These are phyloP conservation scores for Glyphotaelius pellucidus DNA, from an alignment of 2,888 invertebrate species.

Conservation along the genomic window DNA sequence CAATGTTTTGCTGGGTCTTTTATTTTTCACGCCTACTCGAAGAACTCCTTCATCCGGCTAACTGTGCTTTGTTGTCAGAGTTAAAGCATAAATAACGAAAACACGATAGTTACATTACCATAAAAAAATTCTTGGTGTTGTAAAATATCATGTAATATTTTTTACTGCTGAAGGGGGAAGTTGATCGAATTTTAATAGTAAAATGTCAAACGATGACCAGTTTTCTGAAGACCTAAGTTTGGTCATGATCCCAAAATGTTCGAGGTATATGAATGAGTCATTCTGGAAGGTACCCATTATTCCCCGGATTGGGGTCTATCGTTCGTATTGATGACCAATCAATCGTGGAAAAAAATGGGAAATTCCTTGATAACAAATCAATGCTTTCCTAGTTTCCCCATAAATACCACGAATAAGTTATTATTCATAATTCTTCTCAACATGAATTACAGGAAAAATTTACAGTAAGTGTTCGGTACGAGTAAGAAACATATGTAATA, in stretches of 20 bases:
- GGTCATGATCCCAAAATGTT: neutral
- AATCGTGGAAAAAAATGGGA: neutral
- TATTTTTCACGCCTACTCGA: slow-evolving; percentile 17
- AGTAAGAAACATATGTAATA: neutral
- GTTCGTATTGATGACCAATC: neutral
- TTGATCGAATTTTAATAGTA: neutral
- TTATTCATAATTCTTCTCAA: neutral
- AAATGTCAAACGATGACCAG: neutral
- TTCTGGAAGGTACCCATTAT: neutral
- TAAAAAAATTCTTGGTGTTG: neutral
- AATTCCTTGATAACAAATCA: neutral
- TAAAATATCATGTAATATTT: neutral
- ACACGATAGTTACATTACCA: neutral
- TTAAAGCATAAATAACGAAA: neutral
- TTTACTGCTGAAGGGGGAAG: neutral
- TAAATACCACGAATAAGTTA: neutral
- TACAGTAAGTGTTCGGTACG: neutral
- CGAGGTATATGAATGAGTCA: slow-evolving; percentile 42
- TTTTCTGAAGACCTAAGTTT: neutral
- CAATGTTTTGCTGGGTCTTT: neutral
- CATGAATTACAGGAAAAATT: neutral
- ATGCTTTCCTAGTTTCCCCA: neutral
- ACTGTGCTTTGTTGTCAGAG: slow-evolving; percentile 22
- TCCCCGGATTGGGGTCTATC: neutral
- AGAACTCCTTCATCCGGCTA: slow-evolving; percentile 27